These are phyloP conservation scores for Oryzaephilus surinamensis DNA, from an alignment of 1,140 invertebrate species.

Conservation along the genomic window DNA sequence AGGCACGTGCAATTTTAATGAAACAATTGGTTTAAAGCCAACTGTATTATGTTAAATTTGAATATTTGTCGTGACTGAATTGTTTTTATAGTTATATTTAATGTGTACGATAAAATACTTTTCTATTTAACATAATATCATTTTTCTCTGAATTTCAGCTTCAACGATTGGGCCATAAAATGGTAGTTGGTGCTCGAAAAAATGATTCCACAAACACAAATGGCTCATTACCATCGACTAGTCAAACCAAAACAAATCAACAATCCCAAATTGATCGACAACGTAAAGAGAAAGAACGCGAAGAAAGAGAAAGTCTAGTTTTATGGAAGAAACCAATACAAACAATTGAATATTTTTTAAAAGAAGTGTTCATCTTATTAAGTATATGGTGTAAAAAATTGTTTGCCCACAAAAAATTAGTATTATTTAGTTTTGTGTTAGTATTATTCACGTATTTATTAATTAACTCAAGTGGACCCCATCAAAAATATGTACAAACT, in stretches of 20 bases:
- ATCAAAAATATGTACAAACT: conserved; percentile 37
- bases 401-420: too few species aligned
- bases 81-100: background rate
- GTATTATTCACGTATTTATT: conserved; percentile 39
- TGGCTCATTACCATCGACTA: too few species aligned
- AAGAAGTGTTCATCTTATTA: conserved; percentile 59
- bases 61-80: background rate
- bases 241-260: background rate
- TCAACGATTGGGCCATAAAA: conserved; percentile 36
- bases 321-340: conserved; percentile 77
- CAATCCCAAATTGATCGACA: background rate
- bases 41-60: too few species aligned
- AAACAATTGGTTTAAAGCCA: too few species aligned
- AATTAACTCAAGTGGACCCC: conserved; percentile 38
- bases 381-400: too few species aligned
- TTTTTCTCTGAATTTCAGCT: conserved; percentile 19
- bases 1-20: too few species aligned
- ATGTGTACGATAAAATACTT: background rate
- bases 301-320: conserved; percentile 57
- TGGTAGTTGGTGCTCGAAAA: conserved; percentile 30
- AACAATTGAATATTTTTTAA: conserved; percentile 74
- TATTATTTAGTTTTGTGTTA: conserved; percentile 30
- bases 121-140: background rate
- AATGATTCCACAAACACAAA: conserved; percentile 5
- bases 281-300: conserved; percentile 36